Evolutionary conservation across 2,113 vertebrate genomes (phyloP).

Genomic region (Archocentrus centrarchus): DNA sequence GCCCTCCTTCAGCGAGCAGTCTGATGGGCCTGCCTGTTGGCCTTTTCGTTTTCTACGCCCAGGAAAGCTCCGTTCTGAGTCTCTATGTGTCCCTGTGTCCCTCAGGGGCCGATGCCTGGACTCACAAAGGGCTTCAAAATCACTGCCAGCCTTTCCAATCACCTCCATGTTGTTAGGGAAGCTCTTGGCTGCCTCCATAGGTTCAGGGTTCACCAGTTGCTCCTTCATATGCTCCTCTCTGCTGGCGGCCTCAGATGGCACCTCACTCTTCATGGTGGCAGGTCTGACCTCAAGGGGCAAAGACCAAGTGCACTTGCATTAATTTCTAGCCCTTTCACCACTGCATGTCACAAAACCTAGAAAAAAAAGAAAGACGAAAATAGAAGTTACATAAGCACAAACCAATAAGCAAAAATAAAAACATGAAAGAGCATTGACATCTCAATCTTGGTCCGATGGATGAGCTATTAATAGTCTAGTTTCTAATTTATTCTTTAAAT

Average conservation of each 20-base stretch:
- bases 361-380: slow-evolving; percentile 27
- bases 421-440: background rate
- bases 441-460: background rate
- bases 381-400: background rate
- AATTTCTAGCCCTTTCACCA: slow-evolving; percentile 82
- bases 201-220: slow-evolving; percentile 91
- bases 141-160: slow-evolving; percentile 94
- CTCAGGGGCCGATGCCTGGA: slow-evolving; percentile 78
- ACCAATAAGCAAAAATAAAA: background rate
- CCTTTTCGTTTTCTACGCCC: slow-evolving; percentile 95
- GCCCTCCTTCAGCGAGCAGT: slow-evolving; percentile 87
- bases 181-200: slow-evolving; percentile 89
- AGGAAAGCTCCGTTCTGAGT: slow-evolving; percentile 88
- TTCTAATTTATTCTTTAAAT: background rate
- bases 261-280: slow-evolving; percentile 98
- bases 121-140: slow-evolving; percentile 91
- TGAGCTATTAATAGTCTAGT: background rate
- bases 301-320: slow-evolving; percentile 65
- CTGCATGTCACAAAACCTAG: slow-evolving; percentile 81
- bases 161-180: slow-evolving; percentile 92
- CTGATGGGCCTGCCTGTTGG: slow-evolving; percentile 97
- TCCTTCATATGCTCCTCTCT: slow-evolving; percentile 96
- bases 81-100: slow-evolving; percentile 86
- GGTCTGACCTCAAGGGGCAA: slow-evolving; percentile 65
- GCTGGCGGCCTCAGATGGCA: slow-evolving; percentile 90